phyloP scores from a whole-genome alignment of 2,888 invertebrate species.

The Ischnura elegans region DNA sequence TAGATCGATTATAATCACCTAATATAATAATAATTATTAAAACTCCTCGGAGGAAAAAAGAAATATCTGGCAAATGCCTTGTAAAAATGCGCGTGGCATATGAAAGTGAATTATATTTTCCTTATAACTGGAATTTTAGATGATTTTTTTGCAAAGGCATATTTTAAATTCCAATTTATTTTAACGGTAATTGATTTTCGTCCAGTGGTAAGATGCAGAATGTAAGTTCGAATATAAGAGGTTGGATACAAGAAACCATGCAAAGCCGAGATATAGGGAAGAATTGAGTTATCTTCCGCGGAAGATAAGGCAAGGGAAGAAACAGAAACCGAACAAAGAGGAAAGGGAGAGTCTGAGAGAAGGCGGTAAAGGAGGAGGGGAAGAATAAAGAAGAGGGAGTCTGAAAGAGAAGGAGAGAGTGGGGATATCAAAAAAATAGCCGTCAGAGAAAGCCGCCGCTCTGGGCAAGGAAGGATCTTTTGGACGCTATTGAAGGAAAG shows the following conservation, averaged over 20 bases:
- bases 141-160: too few species aligned
- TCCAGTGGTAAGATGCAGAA: too few species aligned
- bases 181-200: too few species aligned
- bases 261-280: background rate
- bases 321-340: background rate
- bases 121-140: too few species aligned
- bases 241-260: background rate
- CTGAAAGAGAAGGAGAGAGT: background rate
- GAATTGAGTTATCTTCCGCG: constrained; percentile 44
- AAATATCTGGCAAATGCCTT: too few species aligned
- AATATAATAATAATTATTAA: too few species aligned
- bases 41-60: too few species aligned
- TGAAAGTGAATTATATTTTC: too few species aligned
- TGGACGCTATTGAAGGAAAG: background rate
- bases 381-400: background rate
- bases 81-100: too few species aligned
- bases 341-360: background rate
- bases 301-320: background rate
- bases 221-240: background rate
- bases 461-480: background rate
- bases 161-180: too few species aligned
- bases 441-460: constrained; percentile 48
- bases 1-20: too few species aligned
- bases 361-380: background rate
- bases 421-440: constrained; percentile 45